These are phyloP conservation scores for Ctenochaetus hawaiiensis DNA, from an alignment of 2,797 vertebrate genomes.

Conservation along the genomic window DNA sequence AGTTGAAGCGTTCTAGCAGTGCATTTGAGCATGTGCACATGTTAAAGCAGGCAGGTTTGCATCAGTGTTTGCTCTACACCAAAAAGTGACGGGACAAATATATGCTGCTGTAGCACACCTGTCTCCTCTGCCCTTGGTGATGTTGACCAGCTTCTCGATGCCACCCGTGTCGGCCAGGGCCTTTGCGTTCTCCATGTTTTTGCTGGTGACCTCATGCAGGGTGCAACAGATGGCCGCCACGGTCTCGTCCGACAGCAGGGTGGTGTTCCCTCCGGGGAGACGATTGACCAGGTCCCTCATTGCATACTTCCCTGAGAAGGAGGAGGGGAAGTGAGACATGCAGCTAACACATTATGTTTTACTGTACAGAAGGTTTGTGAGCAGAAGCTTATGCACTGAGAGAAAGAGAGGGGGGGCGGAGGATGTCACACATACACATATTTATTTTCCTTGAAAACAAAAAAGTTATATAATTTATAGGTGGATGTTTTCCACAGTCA, in stretches of 20 bases:
- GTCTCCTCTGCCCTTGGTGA: conserved; percentile 96
- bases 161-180: conserved; percentile 95
- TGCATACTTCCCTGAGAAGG: conserved; percentile 87
- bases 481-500: conserved; percentile 24
- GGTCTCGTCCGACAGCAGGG: conserved; percentile 93
- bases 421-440: not conserved
- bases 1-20: not conserved
- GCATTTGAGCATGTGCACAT: conserved; percentile 7
- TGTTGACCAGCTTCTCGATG: conserved; percentile 98
- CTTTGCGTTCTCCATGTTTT: conserved; percentile 99
- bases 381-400: conserved; percentile 13
- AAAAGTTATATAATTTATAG: conserved; percentile 35
- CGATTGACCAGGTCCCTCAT: conserved; percentile 98
- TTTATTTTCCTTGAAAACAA: not conserved
- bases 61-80: not conserved
- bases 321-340: conserved; percentile 36
- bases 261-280: conserved; percentile 92
- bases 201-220: conserved; percentile 97
- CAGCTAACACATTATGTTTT: conserved; percentile 3
- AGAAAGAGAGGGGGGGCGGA: not conserved
- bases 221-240: conserved; percentile 97
- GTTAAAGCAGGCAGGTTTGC: not conserved
- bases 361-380: conserved; percentile 20
- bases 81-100: conserved; percentile 17
- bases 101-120: conserved; percentile 84